Percentiles rank a stretch among this genome's conserved stretches.
Conservation (phyloP, 2,797 vertebrate genomes). For the Myoxocephalus aenaeus region DNA sequence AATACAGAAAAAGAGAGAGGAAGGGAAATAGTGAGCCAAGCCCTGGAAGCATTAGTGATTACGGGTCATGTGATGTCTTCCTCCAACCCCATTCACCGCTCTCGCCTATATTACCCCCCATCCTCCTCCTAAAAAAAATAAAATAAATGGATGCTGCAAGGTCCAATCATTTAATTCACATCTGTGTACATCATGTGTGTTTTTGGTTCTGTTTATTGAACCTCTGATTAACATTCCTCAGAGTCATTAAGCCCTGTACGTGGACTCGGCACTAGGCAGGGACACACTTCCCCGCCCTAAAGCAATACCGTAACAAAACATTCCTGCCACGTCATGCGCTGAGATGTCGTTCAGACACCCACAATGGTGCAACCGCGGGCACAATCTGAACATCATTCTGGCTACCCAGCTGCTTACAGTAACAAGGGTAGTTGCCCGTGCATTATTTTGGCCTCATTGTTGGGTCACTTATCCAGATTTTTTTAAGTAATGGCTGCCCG, state of each 20-base stretch:
- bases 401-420: slow-evolving; percentile 74
- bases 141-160: slow-evolving; percentile 38
- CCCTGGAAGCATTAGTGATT: slow-evolving; percentile 78
- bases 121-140: slow-evolving; percentile 30
- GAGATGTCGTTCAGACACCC: slow-evolving; percentile 49
- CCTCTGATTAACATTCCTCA: slow-evolving; percentile 84
- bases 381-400: slow-evolving; percentile 72
- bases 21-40: slow-evolving; percentile 50
- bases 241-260: slow-evolving; percentile 78
- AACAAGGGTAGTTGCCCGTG: slow-evolving; percentile 73
- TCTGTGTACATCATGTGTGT: slow-evolving; percentile 76
- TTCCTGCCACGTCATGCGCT: slow-evolving; percentile 66
- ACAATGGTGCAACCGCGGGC: slow-evolving; percentile 45
- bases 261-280: slow-evolving; percentile 66
- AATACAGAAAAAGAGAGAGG: slow-evolving; percentile 53
- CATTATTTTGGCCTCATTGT: slow-evolving; percentile 78
- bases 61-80: slow-evolving; percentile 66
- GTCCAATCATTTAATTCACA: slow-evolving; percentile 77
- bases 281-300: slow-evolving; percentile 68
- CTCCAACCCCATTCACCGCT: slow-evolving; percentile 33
- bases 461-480: slow-evolving; percentile 85
- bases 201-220: slow-evolving; percentile 78
- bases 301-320: slow-evolving; percentile 73
- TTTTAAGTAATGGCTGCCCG: slow-evolving; percentile 82
- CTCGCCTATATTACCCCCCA: slow-evolving; percentile 37